phyloP scores from a whole-genome alignment of 2,113 vertebrate genomes.

The Larimichthys polyactis region DNA sequence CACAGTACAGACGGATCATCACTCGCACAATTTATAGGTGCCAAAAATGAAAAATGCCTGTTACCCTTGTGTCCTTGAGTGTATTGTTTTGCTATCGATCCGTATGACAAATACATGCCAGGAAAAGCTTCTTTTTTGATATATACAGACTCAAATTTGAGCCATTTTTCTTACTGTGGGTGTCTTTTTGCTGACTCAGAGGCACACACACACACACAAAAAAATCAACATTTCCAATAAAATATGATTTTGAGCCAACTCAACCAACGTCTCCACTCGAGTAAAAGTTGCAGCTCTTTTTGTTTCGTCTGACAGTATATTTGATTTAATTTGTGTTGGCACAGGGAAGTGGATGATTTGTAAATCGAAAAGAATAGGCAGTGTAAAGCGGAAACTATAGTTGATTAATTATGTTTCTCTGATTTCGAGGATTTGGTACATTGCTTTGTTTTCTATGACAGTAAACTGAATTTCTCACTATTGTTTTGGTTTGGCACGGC shows the following conservation, averaged over 20 bases:
- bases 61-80: neutral
- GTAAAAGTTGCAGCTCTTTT: neutral
- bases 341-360: neutral
- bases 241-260: neutral
- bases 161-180: conserved; percentile 14
- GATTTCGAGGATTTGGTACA: neutral
- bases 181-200: conserved; percentile 49
- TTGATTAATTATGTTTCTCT: neutral
- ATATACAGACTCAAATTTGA: neutral
- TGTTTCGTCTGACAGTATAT: neutral
- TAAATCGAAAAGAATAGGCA: neutral
- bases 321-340: neutral
- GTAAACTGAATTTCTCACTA: neutral
- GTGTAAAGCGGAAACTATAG: neutral
- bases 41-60: conserved; percentile 39
- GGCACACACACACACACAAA: neutral
- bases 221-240: neutral
- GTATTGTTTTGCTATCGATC: conserved; percentile 17
- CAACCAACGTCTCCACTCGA: conserved; percentile 1
- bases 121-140: neutral
- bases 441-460: neutral
- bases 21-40: conserved; percentile 34
- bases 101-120: neutral
- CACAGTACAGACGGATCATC: conserved; percentile 20
- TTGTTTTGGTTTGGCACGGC: neutral